Evolutionary conservation across 2,113 vertebrate species (phyloP), one percentile per base, ranked within the genome.

Genomic region (Tragulus kanchil): DNA sequence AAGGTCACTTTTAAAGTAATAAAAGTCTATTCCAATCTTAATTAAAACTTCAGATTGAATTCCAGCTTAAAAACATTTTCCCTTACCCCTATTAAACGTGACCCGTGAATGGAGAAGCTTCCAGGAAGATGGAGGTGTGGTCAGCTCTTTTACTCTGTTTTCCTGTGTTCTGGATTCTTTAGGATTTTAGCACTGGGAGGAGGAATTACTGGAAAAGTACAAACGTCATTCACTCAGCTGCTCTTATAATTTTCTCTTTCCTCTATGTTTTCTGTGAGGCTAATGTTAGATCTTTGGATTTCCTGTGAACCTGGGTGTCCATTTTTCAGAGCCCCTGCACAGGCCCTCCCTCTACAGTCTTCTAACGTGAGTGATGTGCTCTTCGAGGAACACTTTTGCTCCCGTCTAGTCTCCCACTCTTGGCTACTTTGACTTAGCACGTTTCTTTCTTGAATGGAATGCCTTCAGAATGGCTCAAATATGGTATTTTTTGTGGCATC

Each of bases 321-420:
- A 11, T 59, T 75, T 4, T 11, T 77, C 28, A 71, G 52, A 52
- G 21, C 1, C 58, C 15, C 13, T 62, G 14, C 28, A 9, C 19
- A 9, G 62, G 7, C 10, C 1, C 16, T 4, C 31, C 8, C 2
- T 14, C 4, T 31, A 4, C 3, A 7, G 3, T 52, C 61, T 42
- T 75, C 8, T 79, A 85, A 67, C 19, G 52, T 17, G 48, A 6
- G 17, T 36, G 23, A 31, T 6, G 1, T 17, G 12, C 19, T 81
- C 28, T 58, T 19, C 16, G 25, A 28, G 42, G 56, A 67, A 42
- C 1, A 62, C 36, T 13, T 89, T 58, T 12, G 28, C 79, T 5
- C 79, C 78, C 19, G 23, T 54, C 42, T 8, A 25, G 65, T 15
- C 14, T 85, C 36, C 16, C 11, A 48, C 12, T 69, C 3, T 9